These are phyloP conservation scores for Calyptomena viridis DNA, from an alignment of 2,113 vertebrate genomes.

Conservation along the genomic window DNA sequence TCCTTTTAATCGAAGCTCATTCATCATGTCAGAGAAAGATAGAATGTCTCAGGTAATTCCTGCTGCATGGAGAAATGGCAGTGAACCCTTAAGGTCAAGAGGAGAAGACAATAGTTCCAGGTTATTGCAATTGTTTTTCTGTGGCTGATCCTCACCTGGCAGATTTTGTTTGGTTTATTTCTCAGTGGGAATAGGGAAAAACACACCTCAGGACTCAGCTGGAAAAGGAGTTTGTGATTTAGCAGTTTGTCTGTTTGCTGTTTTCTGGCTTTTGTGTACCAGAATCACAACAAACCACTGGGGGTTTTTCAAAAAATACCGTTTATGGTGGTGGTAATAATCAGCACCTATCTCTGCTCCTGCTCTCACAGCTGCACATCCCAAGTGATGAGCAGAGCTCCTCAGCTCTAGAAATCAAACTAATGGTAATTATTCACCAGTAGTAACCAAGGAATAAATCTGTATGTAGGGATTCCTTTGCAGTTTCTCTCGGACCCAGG, in stretches of 20 bases:
- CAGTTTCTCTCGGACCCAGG: background rate
- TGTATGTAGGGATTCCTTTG: background rate
- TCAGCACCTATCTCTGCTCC: background rate
- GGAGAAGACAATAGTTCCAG: slow-evolving; percentile 59
- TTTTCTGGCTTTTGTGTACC: background rate
- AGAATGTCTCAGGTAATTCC: slow-evolving; percentile 63
- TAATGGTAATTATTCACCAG: background rate
- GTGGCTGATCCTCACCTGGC: background rate
- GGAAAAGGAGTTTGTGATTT: background rate
- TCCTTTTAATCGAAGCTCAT: slow-evolving; percentile 71
- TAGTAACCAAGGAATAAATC: background rate
- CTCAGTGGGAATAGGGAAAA: background rate
- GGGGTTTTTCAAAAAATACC: background rate
- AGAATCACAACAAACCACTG: background rate
- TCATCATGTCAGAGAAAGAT: slow-evolving; percentile 68
- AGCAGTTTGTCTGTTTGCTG: too few species aligned
- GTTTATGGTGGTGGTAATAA: background rate
- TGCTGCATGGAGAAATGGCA: slow-evolving; percentile 55
- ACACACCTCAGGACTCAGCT: background rate
- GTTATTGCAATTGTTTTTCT: slow-evolving; percentile 62
- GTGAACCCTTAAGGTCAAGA: slow-evolving; percentile 61
- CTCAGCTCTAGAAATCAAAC: background rate
- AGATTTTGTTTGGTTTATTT: background rate
- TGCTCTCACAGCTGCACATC: background rate
- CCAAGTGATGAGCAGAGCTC: background rate